phyloP scores from a whole-genome alignment of 2,113 vertebrate genomes.

The Cochlearius cochlearius region DNA sequence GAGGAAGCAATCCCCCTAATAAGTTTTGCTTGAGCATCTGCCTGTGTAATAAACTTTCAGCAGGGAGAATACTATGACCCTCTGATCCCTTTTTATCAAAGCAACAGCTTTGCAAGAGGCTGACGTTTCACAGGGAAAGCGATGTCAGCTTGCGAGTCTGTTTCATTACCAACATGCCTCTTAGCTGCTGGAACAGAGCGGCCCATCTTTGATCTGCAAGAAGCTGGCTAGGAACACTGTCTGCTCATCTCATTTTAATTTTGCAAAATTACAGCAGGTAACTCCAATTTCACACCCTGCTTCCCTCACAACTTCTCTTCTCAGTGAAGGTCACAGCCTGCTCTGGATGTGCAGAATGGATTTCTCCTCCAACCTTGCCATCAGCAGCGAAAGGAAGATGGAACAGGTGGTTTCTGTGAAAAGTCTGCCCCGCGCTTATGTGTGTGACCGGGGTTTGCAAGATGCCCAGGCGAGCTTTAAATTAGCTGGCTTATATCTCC shows the following conservation, averaged over 20 bases:
- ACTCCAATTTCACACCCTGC: slow-evolving; percentile 60
- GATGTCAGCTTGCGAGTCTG: background rate
- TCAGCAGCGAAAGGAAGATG: background rate
- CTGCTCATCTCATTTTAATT: slow-evolving; percentile 23
- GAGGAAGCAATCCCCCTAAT: background rate
- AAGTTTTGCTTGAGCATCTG: slow-evolving; percentile 16
- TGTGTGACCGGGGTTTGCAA: background rate
- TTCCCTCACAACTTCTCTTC: background rate
- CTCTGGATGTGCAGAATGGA: background rate
- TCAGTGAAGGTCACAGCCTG: background rate
- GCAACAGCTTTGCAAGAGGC: background rate
- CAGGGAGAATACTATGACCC: background rate
- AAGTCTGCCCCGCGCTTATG: background rate
- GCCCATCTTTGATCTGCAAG: slow-evolving; percentile 18
- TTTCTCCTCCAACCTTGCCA: background rate
- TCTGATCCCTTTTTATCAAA: background rate
- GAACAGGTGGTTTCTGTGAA: background rate
- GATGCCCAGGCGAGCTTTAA: background rate
- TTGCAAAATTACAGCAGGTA: slow-evolving; percentile 45
- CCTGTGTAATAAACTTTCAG: background rate
- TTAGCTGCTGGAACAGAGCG: background rate
- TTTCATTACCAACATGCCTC: background rate
- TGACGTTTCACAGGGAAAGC: background rate
- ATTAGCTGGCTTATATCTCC: background rate
- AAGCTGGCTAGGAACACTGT: background rate